These are phyloP conservation scores for Porites cylindrica DNA, from an alignment of 92 coral and sea anemone species.

Conservation along the genomic window DNA sequence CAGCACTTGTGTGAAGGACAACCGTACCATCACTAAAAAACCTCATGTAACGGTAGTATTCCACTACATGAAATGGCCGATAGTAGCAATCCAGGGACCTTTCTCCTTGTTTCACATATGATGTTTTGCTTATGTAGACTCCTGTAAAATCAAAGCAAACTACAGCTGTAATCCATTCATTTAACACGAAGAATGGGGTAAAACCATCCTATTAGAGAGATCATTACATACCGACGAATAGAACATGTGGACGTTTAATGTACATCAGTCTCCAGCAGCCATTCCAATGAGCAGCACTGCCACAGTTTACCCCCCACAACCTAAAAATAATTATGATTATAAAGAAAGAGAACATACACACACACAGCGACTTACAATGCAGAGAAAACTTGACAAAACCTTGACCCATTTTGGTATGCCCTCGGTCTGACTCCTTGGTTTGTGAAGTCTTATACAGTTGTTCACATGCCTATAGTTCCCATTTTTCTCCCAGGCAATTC, in stretches of 20 bases:
- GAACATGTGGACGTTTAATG: conserved; percentile 84
- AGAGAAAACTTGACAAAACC: too few species aligned
- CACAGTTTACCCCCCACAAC: conserved; percentile 93
- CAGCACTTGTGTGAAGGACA: conserved; percentile 81
- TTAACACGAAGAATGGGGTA: too few species aligned
- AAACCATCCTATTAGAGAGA: not conserved
- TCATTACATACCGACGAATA: conserved; percentile 74
- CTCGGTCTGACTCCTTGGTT: too few species aligned
- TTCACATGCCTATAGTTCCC: too few species aligned
- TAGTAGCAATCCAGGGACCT: conserved; percentile 75
- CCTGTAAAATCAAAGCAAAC: conserved; percentile 45
- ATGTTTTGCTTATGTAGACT: conserved; percentile 93
- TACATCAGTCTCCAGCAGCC: conserved; percentile 94
- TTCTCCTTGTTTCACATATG: conserved; percentile 89
- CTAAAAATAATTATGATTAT: conserved; percentile 35
- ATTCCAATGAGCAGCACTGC: conserved; percentile 80
- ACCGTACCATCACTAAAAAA: conserved; percentile 85
- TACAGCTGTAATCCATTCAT: not conserved
- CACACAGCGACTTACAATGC: not conserved
- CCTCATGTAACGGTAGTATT: conserved; percentile 90
- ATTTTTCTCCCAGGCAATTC: too few species aligned
- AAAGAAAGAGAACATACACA: too few species aligned
- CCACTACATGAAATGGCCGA: conserved; percentile 83
- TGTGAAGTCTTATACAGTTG: too few species aligned
- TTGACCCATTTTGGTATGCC: too few species aligned